A percentile compares a stretch with the other conserved stretches of the same genome.
Evolutionary conservation across 1,140 invertebrate genomes (phyloP).

Genomic region (Chironomus striatipennis): DNA sequence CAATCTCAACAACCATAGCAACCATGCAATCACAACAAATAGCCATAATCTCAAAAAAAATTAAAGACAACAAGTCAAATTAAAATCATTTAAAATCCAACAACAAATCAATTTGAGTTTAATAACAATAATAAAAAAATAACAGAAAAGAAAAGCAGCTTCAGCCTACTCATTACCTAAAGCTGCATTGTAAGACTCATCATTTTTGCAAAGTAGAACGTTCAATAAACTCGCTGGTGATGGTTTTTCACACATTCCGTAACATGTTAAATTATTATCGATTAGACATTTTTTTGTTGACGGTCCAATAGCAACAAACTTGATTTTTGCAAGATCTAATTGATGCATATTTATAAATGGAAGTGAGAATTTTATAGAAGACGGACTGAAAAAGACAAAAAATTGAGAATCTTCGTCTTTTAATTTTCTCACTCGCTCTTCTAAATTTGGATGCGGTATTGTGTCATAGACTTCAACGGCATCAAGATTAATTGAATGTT

Average conservation of each 20-base stretch:
- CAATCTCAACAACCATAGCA: no score
- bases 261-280: slow-evolving; percentile 32
- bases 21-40: no score
- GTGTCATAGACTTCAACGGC: slow-evolving; percentile 47
- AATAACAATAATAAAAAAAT: neutral
- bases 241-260: slow-evolving; percentile 38
- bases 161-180: neutral
- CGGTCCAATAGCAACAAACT: slow-evolving; percentile 38
- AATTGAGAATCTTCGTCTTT: slow-evolving; percentile 38
- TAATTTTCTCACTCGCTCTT: slow-evolving; percentile 35
- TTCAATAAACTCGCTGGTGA: slow-evolving; percentile 39
- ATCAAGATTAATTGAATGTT: slow-evolving; percentile 41
- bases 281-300: slow-evolving; percentile 37
- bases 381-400: slow-evolving; percentile 48
- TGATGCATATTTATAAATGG: slow-evolving; percentile 34
- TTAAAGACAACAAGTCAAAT: no score
- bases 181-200: neutral
- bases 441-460: slow-evolving; percentile 40
- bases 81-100: no score
- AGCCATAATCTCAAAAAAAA: no score
- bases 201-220: neutral
- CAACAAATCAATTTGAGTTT: neutral
- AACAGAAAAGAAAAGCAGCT: neutral
- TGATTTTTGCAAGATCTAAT: slow-evolving; percentile 33
- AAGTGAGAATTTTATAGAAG: slow-evolving; percentile 39